Percentiles rank a stretch among this genome's conserved stretches.
Evolutionary conservation across 30 jellyfish, hydroid and myxozoan species (phyloP).

Genomic region (Pseudorhiza aurosa): DNA sequence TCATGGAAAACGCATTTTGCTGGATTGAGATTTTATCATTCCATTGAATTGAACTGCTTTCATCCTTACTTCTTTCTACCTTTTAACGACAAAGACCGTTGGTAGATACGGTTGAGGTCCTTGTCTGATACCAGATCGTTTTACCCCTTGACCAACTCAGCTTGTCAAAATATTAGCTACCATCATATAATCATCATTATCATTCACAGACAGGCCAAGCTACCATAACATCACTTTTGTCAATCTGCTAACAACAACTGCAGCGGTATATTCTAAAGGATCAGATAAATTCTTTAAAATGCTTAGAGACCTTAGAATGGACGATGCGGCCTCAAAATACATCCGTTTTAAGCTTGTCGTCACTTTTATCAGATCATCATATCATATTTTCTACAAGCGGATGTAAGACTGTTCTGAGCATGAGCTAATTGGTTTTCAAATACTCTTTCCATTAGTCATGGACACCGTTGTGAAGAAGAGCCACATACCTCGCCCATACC

Average conservation of each 20-base stretch:
- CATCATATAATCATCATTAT: no score
- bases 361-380: not conserved
- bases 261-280: conserved; percentile 15
- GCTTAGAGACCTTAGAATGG: conserved; percentile 5
- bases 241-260: conserved; percentile 27
- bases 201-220: no score
- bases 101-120: no score
- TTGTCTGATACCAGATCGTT: no score
- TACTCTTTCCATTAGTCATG: not conserved
- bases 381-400: not conserved
- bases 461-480: conserved; percentile 6
- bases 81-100: no score
- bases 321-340: conserved; percentile 3
- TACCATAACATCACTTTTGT: conserved; percentile 6
- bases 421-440: not conserved
- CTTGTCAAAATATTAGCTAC: no score
- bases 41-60: no score
- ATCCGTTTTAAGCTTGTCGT: not conserved
- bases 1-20: no score
- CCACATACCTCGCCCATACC: not conserved
- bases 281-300: conserved; percentile 15
- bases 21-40: no score
- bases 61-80: no score
- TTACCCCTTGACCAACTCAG: no score
- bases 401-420: conserved; percentile 11